Evolutionary conservation across 1,140 invertebrate genomes (phyloP), one percentile per base, ranked within the genome.

Genomic region (Hyles vespertilio): DNA sequence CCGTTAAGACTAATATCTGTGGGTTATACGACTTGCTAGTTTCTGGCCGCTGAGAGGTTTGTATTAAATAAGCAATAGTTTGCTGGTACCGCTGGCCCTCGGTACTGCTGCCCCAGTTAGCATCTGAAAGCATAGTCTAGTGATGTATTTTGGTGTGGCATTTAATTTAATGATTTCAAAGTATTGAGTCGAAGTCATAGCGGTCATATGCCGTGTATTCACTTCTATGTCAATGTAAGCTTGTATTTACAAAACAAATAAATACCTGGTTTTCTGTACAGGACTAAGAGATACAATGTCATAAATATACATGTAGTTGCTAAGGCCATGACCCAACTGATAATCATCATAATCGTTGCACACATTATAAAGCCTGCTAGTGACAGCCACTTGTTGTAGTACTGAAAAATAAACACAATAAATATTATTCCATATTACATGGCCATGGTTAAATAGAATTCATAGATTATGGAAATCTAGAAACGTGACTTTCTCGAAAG

Each of bases 81-180:
- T 71, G 68, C 12, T 61, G 63, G 81, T 98, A 98, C 1, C 94
- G 95, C 86, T 98, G 96, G 0, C 97, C 97, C 83, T 99, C 97
- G 0, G 96, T 96, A 4, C 96, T 97, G 33, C 97, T 97, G n/a
- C 97, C 97, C 98, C 98, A 99, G 85, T 98, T 98, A 3, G 97
- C 96, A 81, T 98, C 97, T 95, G 68, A 52, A 84, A 83, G 8
- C 9, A 48, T 32, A 47, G n/a, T 33, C 12, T 40, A 8, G 22
- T 10, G 7, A 1, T 12, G 3, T 51, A 22, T 51, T 7, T 4
- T 10, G 6, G 22, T 22, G 22, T 22, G 22, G 22, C 22, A 22
- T 22, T 22, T 22, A 22, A 22, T 22, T 22, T 22, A 22, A 22
- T 22, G 22, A 22, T 22, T 22, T 22, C 22, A 22, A 22, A 22